Evolutionary conservation across 2,888 invertebrate genomes (phyloP).

Genomic region (Drosophila mulleri): DNA sequence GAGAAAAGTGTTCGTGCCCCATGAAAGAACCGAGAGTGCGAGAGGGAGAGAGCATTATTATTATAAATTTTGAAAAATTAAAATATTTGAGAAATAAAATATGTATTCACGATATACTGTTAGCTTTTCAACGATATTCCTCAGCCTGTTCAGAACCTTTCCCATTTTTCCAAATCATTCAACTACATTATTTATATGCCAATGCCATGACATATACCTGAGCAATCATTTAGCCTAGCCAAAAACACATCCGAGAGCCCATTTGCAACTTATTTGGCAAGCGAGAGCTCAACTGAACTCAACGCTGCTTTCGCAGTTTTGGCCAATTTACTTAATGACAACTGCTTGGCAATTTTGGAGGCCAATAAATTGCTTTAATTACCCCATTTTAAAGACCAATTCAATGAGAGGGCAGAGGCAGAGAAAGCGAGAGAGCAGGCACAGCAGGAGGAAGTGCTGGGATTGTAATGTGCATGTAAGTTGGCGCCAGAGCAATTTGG

Average conservation of each 20-base stretch:
- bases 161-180: not conserved
- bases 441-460: constrained; percentile 7
- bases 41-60: not conserved
- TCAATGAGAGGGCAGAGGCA: not conserved
- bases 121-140: not conserved
- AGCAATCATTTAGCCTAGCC: constrained; percentile 28
- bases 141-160: not conserved
- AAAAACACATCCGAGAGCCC: constrained; percentile 3
- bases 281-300: constrained; percentile 15
- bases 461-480: constrained; percentile 73
- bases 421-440: not conserved
- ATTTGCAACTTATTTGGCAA: constrained; percentile 35
- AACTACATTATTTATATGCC: not conserved
- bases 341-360: constrained; percentile 59
- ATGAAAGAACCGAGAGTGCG: too few relatives aligned
- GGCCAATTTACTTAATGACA: constrained; percentile 76
- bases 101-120: too few relatives aligned
- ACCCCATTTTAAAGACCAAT: constrained; percentile 74
- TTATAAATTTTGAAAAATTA: not conserved
- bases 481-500: constrained; percentile 63
- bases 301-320: constrained; percentile 30
- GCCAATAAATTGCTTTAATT: constrained; percentile 82
- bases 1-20: not conserved
- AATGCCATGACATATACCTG: not conserved
- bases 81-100: not conserved